Conservation (phyloP, 2,113 vertebrate genomes). For the Cyanistes caeruleus region DNA sequence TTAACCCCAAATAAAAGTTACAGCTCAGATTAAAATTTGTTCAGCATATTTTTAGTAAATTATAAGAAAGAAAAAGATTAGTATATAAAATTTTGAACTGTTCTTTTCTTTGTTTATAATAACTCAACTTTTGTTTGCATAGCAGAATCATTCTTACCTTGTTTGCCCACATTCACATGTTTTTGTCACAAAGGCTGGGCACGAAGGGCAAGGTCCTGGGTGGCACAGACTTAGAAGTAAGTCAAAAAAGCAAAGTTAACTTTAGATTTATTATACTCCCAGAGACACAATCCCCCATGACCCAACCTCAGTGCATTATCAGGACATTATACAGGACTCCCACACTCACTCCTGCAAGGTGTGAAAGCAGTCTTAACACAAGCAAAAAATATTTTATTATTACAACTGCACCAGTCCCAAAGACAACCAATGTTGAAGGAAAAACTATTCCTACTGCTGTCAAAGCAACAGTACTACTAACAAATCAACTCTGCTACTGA, state of each 20-base stretch:
- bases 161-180: constrained; percentile 91
- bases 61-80: neutral
- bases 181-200: constrained; percentile 92
- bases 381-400: neutral
- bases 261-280: neutral
- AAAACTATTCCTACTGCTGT: neutral
- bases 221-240: constrained; percentile 87
- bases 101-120: neutral
- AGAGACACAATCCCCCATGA: neutral
- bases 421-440: neutral
- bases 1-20: neutral
- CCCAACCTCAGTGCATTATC: neutral
- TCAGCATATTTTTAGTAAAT: neutral
- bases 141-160: constrained; percentile 79
- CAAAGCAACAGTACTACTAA: neutral
- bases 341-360: neutral
- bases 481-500: neutral
- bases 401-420: neutral
- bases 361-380: neutral
- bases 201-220: constrained; percentile 95
- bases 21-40: neutral
- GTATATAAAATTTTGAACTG: neutral
- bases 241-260: neutral
- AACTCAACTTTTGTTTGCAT: neutral
- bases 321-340: neutral